These are phyloP conservation scores for Apoderus coryli DNA, from an alignment of 2,888 invertebrate genomes.

Conservation along the genomic window DNA sequence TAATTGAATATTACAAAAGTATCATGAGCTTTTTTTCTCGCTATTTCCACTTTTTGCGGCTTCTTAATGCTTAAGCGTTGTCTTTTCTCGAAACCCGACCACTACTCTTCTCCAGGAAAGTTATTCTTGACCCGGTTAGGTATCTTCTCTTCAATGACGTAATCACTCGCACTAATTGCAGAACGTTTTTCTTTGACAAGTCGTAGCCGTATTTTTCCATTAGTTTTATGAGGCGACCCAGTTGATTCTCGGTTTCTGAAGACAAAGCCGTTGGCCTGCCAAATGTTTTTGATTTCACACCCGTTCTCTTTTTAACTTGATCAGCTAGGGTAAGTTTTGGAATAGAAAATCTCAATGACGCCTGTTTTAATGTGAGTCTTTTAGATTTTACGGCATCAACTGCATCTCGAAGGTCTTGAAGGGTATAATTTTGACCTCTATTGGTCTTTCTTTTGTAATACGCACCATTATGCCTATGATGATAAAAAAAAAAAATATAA, in stretches of 20 bases:
- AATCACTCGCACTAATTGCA: slow-evolving; percentile 3
- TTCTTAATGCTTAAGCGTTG: slow-evolving; percentile 2
- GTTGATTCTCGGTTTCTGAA: slow-evolving; percentile 3
- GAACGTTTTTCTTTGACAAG: slow-evolving; percentile 1
- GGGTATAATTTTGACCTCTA: too few species aligned
- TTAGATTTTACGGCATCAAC: slow-evolving; percentile 3
- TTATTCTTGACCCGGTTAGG: too few species aligned
- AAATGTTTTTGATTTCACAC: slow-evolving; percentile 3
- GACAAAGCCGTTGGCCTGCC: not conserved
- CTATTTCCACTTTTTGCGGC: slow-evolving; percentile 2
- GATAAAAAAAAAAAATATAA: not conserved
- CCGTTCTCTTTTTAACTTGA: slow-evolving; percentile 1
- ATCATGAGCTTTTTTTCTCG: slow-evolving; percentile 1
- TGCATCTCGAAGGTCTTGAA: slow-evolving; percentile 1
- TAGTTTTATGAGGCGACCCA: slow-evolving; percentile 2
- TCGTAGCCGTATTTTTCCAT: slow-evolving; percentile 2
- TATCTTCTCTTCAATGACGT: too few species aligned
- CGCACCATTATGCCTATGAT: not conserved
- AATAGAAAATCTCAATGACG: slow-evolving; percentile 2
- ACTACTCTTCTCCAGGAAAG: too few species aligned
- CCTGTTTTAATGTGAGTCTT: slow-evolving; percentile 1
- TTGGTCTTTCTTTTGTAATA: too few species aligned
- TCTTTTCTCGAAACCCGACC: too few species aligned
- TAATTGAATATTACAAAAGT: too few species aligned
- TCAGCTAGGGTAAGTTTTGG: slow-evolving; percentile 1